Evolutionary conservation across 2,888 invertebrate species (phyloP), one percentile per base, ranked within the genome.

Genomic region (Podotricha telesiphe): DNA sequence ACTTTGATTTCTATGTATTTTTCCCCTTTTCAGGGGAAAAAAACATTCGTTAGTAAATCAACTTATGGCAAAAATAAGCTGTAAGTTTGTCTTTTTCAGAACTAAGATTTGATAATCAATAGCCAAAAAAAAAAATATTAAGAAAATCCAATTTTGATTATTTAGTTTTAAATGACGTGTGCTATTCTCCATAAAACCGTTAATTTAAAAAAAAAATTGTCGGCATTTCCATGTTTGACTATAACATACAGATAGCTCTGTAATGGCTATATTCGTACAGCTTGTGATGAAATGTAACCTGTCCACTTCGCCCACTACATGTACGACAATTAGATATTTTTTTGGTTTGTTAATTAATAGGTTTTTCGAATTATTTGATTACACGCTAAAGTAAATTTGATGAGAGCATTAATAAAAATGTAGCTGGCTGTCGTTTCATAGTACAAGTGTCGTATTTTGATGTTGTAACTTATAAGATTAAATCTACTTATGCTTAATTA

Each of bases 361-460:
- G 8, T 53, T 51, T 53, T 61, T 53, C 59, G 42, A 53, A 67
- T 67, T 66, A 59, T 59, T 66, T 58, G 19, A 59, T 53, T 47
- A 55, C 37, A 62, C 67, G 53, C 20, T 37, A 61, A 20, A 53
- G 42, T 62, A 40, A 22, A 19, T 59, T 55, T 37, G 37, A 67
- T 45, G 61, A 62, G 51, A 20, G 13, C 13, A 22, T 66, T 55
- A 62, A 62, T 62, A 48, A 34, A 47, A 67, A 47, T 8, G n/a
- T 37, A 37, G 59, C 50, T 45, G 50, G 42, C 28, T 42, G 17
- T 59, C 45, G 42, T 53, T 53, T 51, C 50, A 6, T 19, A 61
- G 47, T 47, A 17, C n/a, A 7, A 47, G 19, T 3, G 17, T 37
- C 28, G 17, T 13, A n/a, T n/a, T n/a, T 56, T 2, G 17, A 11